Base-by-base conservation (phyloP, 2,888 invertebrate genomes). In the Helicoverpa assulta region DNA sequence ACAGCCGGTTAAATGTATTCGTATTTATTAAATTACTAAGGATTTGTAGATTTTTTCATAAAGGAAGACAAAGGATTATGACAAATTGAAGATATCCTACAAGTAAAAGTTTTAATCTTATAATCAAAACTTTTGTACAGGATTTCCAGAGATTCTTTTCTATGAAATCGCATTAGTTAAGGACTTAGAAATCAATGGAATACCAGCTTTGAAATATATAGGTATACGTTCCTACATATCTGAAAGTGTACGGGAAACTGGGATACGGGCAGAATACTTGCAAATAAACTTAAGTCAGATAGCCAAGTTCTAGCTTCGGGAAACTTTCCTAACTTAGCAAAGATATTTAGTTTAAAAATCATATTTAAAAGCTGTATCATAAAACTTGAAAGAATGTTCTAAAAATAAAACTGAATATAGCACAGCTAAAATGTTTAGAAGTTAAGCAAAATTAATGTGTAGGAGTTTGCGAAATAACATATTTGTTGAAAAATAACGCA, bases 281-380 rank as follows among this genome's bases (percentile, higher is more conserved):
- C 50, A 47, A 65, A 68, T 68, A 64, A 81, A 83, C 68, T 81
- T 77, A 40, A 21, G 2, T 54, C 66, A 18, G 77, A 82, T 70
- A 76, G 16, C 56, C 21, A 70, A 83, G 71, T 79, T 77, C 5
- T 16, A 4, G 26, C 26, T 8, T 16, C 47, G 26, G 10, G 52
- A 19, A 73, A 65, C 54, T 77, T 26, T 1, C 58, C 50, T 53
- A 61, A 78, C 73, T 76, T 50, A 8, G 66, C 60, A 64, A 54
- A 73, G 59, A 72, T 71, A 55, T 80, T 73, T 73, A 71, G 80
- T 81, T 76, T 50, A 33, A 69, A 67, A 67, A 76, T 70, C 55
- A 72, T 72, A 75, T 81, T 80, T 78, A 29, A 37, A 43, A 69
- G 53, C 68, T 67, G 21, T 18, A 29, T 54, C 53, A 29, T 55